Evolutionary conservation across 2,888 invertebrate genomes (phyloP).

Genomic region (Rhamnusium bicolor): DNA sequence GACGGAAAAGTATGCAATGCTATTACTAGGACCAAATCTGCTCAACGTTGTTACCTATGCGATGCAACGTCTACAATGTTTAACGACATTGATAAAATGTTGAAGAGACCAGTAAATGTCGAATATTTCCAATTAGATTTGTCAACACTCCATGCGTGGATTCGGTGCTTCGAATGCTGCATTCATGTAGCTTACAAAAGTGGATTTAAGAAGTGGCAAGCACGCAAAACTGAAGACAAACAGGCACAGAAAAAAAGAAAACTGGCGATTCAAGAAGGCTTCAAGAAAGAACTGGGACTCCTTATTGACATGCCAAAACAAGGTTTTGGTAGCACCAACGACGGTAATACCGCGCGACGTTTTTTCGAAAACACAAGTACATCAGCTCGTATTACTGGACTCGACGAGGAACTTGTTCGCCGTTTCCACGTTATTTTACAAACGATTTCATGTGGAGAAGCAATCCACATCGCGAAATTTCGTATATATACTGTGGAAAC

Average conservation of each 20-base stretch:
- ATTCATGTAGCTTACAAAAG: background rate
- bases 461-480: background rate
- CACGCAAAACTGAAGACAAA: background rate
- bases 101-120: slow-evolving; percentile 1
- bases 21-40: background rate
- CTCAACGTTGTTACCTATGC: background rate
- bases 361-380: background rate
- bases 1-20: slow-evolving; percentile 1
- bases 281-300: slow-evolving; percentile 7
- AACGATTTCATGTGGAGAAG: background rate
- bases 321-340: too few species aligned
- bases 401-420: slow-evolving; percentile 1
- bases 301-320: slow-evolving; percentile 5
- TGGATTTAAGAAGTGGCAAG: background rate
- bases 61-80: background rate
- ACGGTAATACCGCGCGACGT: background rate
- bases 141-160: background rate
- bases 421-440: slow-evolving; percentile 2
- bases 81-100: slow-evolving; percentile 1
- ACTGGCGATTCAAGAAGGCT: slow-evolving; percentile 3
- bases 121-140: background rate
- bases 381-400: slow-evolving; percentile 5
- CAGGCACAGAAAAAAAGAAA: slow-evolving; percentile 2
- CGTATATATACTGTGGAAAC: background rate
- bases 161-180: background rate